Conservation (phyloP, 2,113 vertebrate genomes). For the Melanotaenia duboulayi region DNA sequence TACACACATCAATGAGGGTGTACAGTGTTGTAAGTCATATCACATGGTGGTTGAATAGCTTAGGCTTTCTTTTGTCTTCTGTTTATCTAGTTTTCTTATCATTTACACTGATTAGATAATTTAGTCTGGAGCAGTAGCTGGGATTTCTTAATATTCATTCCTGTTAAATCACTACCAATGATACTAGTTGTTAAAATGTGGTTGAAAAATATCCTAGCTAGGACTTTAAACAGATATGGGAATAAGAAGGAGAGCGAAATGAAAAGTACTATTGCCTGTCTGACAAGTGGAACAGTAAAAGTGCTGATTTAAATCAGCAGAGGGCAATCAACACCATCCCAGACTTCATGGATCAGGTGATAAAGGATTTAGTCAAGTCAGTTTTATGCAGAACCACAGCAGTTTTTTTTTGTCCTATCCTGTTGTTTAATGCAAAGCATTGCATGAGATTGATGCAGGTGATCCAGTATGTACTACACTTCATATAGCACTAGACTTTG, state of each 20-base stretch:
- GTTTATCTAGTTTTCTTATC: slow-evolving; percentile 76
- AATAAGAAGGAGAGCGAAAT: slow-evolving; percentile 38
- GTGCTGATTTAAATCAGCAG: slow-evolving; percentile 35
- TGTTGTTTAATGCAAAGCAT: slow-evolving; percentile 68
- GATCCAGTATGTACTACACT: slow-evolving; percentile 64
- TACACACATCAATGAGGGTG: slow-evolving; percentile 67
- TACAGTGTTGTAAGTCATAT: slow-evolving; percentile 71
- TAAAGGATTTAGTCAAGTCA: slow-evolving; percentile 50
- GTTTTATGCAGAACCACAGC: slow-evolving; percentile 64
- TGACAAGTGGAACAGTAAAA: slow-evolving; percentile 15
- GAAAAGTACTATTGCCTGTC: slow-evolving; percentile 29
- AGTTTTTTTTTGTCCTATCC: slow-evolving; percentile 56
- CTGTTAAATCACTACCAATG: slow-evolving; percentile 74
- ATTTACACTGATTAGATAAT: slow-evolving; percentile 73
- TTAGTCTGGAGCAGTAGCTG: slow-evolving; percentile 71
- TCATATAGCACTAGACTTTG: slow-evolving; percentile 68
- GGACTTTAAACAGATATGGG: slow-evolving; percentile 55
- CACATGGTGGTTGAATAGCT: slow-evolving; percentile 72
- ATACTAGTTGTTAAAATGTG: slow-evolving; percentile 69
- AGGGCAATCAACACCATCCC: slow-evolving; percentile 50
- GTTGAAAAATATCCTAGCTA: slow-evolving; percentile 57
- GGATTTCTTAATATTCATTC: slow-evolving; percentile 76
- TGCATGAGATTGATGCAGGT: slow-evolving; percentile 74
- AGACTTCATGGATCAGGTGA: slow-evolving; percentile 32
- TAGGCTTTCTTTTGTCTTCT: slow-evolving; percentile 66